Conservation (phyloP, 2,888 invertebrate species). For the Neelides folsomi region DNA sequence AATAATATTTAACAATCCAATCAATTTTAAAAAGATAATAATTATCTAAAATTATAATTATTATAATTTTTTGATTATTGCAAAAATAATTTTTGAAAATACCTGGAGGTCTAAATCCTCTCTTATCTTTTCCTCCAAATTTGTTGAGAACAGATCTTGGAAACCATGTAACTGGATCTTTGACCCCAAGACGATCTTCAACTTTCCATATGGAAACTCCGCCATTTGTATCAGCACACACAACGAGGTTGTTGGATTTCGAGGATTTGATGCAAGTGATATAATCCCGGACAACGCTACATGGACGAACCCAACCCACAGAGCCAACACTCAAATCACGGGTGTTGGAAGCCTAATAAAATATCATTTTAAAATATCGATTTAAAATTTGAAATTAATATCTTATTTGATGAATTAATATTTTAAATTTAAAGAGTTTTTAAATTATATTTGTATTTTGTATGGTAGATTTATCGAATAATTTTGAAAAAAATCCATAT, state of each 20-base stretch:
- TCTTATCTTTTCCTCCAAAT: not conserved
- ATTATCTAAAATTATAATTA: too few species aligned
- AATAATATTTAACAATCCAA: too few species aligned
- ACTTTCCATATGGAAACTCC: slow-evolving; percentile 14
- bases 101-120: slow-evolving; percentile 6
- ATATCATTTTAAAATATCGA: too few species aligned
- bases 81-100: too few species aligned
- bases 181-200: slow-evolving; percentile 7
- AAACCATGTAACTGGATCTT: slow-evolving; percentile 15
- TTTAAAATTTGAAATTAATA: too few species aligned
- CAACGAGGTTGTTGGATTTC: slow-evolving; percentile 8
- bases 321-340: slow-evolving; percentile 15
- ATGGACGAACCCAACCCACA: slow-evolving; percentile 16
- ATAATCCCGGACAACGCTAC: slow-evolving; percentile 9
- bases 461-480: too few species aligned
- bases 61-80: too few species aligned
- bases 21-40: too few species aligned
- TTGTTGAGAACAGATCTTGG: not conserved
- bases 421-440: too few species aligned
- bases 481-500: too few species aligned
- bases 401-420: too few species aligned
- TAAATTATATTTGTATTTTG: not conserved
- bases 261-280: slow-evolving; percentile 13
- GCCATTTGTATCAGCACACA: slow-evolving; percentile 15
- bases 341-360: slow-evolving; percentile 13